phyloP scores from a whole-genome alignment of 2,113 vertebrate species.

The Semnornis frantzii region DNA sequence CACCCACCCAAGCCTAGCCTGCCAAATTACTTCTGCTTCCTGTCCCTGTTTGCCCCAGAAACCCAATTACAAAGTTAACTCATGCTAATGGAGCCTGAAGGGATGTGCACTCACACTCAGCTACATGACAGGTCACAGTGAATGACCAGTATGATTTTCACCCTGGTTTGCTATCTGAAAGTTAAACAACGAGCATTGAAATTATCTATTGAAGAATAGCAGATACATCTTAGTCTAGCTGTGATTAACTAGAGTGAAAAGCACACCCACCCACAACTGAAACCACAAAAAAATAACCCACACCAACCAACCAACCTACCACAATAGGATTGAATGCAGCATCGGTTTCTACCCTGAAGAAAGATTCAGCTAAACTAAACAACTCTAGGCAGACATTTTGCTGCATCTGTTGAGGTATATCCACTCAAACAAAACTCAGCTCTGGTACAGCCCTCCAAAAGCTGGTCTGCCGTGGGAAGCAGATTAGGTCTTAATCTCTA shows the following conservation, averaged over 20 bases:
- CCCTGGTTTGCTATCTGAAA: not conserved
- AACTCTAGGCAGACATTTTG: not conserved
- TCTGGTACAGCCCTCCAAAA: not conserved
- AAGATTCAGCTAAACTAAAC: not conserved
- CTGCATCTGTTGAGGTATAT: not conserved
- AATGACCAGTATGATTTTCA: not conserved
- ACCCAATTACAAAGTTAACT: conserved; percentile 53
- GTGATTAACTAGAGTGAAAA: not conserved
- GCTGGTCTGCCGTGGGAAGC: not conserved
- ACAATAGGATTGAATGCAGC: not conserved
- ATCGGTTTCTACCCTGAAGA: not conserved
- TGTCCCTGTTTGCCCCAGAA: conserved; percentile 39
- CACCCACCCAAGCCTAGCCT: not conserved
- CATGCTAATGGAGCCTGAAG: conserved; percentile 33
- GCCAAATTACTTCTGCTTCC: conserved; percentile 46
- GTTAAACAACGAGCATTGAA: not conserved
- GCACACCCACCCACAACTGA: too few species aligned
- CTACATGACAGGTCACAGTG: not conserved
- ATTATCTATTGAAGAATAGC: not conserved
- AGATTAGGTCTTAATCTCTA: not conserved
- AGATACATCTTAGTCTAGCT: not conserved
- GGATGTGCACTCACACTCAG: not conserved
- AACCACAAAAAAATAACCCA: not conserved
- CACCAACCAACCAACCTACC: not conserved
- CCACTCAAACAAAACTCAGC: not conserved